Evolutionary conservation across 2,113 vertebrate species (phyloP), one percentile per base, ranked within the genome.

Genomic region (Pollimyrus isidori): DNA sequence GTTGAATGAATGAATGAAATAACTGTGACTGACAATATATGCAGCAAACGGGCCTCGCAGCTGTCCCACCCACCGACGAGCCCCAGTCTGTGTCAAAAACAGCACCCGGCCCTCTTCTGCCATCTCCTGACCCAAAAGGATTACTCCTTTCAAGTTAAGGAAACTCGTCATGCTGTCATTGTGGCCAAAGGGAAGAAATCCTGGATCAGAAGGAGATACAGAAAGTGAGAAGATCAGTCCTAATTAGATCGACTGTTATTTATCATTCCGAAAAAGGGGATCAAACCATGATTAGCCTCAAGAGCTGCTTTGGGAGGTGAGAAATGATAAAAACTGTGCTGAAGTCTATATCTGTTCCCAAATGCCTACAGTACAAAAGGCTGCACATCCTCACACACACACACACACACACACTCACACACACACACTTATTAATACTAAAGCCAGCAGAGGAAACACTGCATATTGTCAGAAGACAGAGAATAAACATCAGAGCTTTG

Each of bases 401-500:
- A 65, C 58, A 65, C 23, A 23, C 35, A 84, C 19, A 85, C 46
- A n/a, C 83, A 48, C 45, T 35, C 21, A 17, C 26, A 52, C 85
- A 53, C 46, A 26, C 21, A 56, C 85, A 87, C 26, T 9, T 35
- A 9, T 26, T 7, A 53, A 52, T 23, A 50, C 23, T 5, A 86
- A 86, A 30, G n/a, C 45, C 46, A 85, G 21, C 10, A 15, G 17
- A 86, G 42, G 26, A 87, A 35, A 13, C 30, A 56, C 5, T 17
- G 49, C 9, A 39, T 53, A 21, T 45, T 11, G n/a, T 52, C n/a
- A 46, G 7, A 21, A 35, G n/a, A 15, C 21, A 52, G 45, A 46
- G 48, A 10, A 39, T 30, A 26, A 73, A 89, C 58, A 58, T 73
- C 42, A 39, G 88, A 53, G 42, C 86, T 91, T 85, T 90, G 87